Conservation (phyloP, 2,888 invertebrate species). For the Muschampia plurimacula region DNA sequence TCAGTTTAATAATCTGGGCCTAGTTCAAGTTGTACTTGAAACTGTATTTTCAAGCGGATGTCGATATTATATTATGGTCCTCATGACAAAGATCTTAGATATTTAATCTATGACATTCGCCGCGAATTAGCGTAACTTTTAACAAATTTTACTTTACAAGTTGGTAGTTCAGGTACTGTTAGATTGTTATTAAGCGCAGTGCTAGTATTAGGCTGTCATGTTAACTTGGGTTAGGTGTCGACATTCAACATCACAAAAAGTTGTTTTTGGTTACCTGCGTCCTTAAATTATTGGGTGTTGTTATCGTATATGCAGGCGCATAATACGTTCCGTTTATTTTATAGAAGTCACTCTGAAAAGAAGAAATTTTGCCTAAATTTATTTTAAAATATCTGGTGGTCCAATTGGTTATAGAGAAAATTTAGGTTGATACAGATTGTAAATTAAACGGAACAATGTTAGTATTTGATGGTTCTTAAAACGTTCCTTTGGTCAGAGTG, state of each 20-base stretch:
- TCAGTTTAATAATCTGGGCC: no score
- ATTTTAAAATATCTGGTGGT: not conserved
- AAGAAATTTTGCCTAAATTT: constrained; percentile 58
- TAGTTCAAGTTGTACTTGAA: not conserved
- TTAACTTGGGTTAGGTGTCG: constrained; percentile 49
- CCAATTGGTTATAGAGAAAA: constrained; percentile 9
- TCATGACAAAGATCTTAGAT: not conserved
- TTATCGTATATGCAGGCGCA: constrained; percentile 71
- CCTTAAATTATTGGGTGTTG: constrained; percentile 69
- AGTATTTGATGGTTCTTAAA: not conserved
- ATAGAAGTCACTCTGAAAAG: constrained; percentile 85
- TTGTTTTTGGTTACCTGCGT: constrained; percentile 69
- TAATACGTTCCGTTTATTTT: constrained; percentile 81
- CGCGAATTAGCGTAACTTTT: constrained; percentile 19
- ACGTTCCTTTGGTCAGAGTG: not conserved
- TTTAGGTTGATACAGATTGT: not conserved
- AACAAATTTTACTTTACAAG: not conserved
- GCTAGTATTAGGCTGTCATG: constrained; percentile 47
- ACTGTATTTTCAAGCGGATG: not conserved
- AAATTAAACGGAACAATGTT: not conserved
- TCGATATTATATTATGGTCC: not conserved
- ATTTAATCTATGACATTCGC: constrained; percentile 5
- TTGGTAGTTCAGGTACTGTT: constrained; percentile 20
- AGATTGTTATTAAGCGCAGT: constrained; percentile 50
- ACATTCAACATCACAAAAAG: constrained; percentile 53